Evolutionary conservation across 2,113 vertebrate genomes (phyloP), one percentile per base, ranked within the genome.

Genomic region (Spermophilus dauricus): DNA sequence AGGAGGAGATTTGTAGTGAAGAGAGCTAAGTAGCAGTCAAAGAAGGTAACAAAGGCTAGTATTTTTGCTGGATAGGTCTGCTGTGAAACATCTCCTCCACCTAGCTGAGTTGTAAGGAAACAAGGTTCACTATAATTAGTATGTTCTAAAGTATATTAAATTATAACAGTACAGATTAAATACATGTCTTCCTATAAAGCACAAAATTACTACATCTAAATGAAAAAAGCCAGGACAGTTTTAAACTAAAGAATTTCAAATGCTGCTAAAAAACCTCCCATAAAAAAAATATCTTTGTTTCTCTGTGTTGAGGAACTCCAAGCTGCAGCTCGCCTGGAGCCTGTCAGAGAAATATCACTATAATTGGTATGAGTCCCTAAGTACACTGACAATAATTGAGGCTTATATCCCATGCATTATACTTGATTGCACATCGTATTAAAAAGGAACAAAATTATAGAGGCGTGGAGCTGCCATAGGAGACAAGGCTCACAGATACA

Each of bases 401-500:
- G 97, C 96, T 98, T 98, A 95, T 97, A 89, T 96, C 95, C 97
- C 87, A 77, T 96, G 97, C 91, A 97, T 97, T 98, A 93, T 89
- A 96, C 92, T 98, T 91, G 90, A 97, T 93, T 82, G 88, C 94
- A 97, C 94, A 95, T 93, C 0, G 69, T 89, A 93, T 97, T 97
- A 97, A 97, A 98, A 97, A 94, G 97, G 94, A 98, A 97, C 96
- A 95, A 97, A 98, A 97, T 98, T 98, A 98, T 39, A 98, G 96
- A 98, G 97, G 94, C 51, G 0, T 89, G 73, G 69, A 96, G 42
- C 73, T 95, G 77, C 95, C 24, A 4, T 95, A 39, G 45, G 72
- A 90, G 89, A 83, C 8, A 0, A 87, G 86, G 28, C 81, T 94
- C 83, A n/a, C 87, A 88, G 72, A 97, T 28, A 82, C 65, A 94